phyloP scores from a whole-genome alignment of 2,888 invertebrate species.

The Tetranychus truncatus region DNA sequence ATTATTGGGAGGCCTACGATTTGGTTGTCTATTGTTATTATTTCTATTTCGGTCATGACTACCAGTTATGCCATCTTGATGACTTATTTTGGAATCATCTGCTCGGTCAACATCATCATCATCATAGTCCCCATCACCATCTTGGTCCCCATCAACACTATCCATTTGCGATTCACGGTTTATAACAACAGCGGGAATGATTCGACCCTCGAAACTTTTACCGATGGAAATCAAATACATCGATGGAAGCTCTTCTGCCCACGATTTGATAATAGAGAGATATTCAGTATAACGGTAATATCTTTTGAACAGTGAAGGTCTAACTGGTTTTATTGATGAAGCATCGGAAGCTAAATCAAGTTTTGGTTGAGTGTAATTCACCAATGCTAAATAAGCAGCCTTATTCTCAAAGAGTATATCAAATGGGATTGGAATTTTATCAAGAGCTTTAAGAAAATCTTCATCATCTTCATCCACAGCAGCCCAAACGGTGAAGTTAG shows the following conservation, averaged over 20 bases:
- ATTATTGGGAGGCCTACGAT: neutral
- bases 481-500: neutral
- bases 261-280: neutral
- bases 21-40: neutral
- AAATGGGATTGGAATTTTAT: neutral
- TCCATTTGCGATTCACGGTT: neutral
- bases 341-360: neutral
- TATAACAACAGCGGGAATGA: slow-evolving; percentile 18
- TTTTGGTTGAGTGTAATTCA: neutral
- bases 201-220: slow-evolving; percentile 18
- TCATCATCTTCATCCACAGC: neutral
- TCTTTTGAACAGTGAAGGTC: neutral
- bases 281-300: neutral
- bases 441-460: neutral
- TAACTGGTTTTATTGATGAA: neutral
- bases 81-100: too few species aligned
- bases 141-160: neutral
- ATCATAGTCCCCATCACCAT: neutral
- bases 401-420: neutral
- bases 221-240: slow-evolving; percentile 18
- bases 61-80: too few species aligned
- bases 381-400: neutral
- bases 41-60: neutral
- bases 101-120: neutral
- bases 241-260: neutral